Evolutionary conservation across 2,888 invertebrate species (phyloP), one percentile per base, ranked within the genome.

Genomic region (Clivina fossor): DNA sequence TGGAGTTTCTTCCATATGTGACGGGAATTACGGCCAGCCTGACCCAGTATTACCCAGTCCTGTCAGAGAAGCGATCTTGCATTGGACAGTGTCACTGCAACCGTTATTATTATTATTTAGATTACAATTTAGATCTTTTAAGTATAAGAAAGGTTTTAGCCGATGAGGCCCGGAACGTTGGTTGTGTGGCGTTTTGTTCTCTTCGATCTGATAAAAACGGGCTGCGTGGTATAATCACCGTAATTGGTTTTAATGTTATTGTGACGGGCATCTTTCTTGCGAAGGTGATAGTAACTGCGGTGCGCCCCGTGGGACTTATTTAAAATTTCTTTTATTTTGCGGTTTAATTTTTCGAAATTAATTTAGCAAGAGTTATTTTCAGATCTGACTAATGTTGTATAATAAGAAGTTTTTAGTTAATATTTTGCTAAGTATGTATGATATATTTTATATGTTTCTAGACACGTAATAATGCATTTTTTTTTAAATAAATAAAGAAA

Each of bases 121-220:
- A 54, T 54, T 54, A 54, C 54, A 54, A 54, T 54, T 54, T 54
- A 54, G 54, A 54, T 54, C 54, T 37, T 53, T 54, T 46, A 40
- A 28, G n/a, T n/a, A n/a, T n/a, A n/a, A 20, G 35, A 44, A 44
- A 44, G 46, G 44, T 50, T 41, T 54, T 19, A 41, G 26, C 38
- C 18, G n/a, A n/a, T n/a, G n/a, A n/a, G n/a, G n/a, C n/a, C n/a
- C n/a, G n/a, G n/a, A n/a, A n/a, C n/a, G n/a, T n/a, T n/a, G n/a
- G n/a, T n/a, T n/a, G 15, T 15, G 24, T 24, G 28, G n/a, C 16
- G 37, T 50, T 50, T 38, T 54, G 13, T 28, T 44, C 15, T 54
- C 22, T 44, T 28, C 16, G 26, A 46, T 46, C 44, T 22, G 49
- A 49, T 49, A 49, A 37, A 38, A 3, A 16, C 16, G 32, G 24